Percentiles rank a stretch among this genome's conserved stretches.
These are phyloP conservation scores for Rhamphomyia laevipes DNA, from an alignment of 2,888 invertebrate genomes.

Conservation along the genomic window DNA sequence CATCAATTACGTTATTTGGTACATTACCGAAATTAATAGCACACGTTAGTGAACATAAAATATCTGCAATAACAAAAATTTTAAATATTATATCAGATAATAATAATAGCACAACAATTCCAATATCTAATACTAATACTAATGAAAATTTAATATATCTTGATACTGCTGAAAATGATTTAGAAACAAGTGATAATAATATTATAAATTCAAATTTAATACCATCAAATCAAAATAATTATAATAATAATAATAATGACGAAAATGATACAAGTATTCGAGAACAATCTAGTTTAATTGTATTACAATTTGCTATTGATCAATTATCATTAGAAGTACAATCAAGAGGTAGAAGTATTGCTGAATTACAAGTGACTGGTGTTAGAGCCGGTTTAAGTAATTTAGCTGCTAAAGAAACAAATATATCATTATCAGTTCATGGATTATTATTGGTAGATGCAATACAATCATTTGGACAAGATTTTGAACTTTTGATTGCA, in stretches of 20 bases:
- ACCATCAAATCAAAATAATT: too few species aligned
- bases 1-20: slow-evolving; percentile 70
- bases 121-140: neutral
- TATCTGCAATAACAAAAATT: slow-evolving; percentile 51
- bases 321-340: slow-evolving; percentile 80
- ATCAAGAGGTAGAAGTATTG: slow-evolving; percentile 77
- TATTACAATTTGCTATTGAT: slow-evolving; percentile 79
- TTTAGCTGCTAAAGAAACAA: slow-evolving; percentile 56
- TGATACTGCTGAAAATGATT: slow-evolving; percentile 9
- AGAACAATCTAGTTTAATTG: slow-evolving; percentile 47
- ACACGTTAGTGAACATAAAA: slow-evolving; percentile 86
- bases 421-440: slow-evolving; percentile 77
- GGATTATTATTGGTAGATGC: slow-evolving; percentile 89
- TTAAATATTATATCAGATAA: slow-evolving; percentile 35
- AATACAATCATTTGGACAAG: slow-evolving; percentile 86
- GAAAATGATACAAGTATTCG: slow-evolving; percentile 5
- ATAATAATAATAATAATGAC: slow-evolving; percentile 10
- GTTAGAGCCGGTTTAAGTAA: slow-evolving; percentile 67
- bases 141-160: neutral
- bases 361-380: slow-evolving; percentile 85
- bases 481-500: slow-evolving; percentile 88
- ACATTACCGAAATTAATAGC: slow-evolving; percentile 77
- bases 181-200: slow-evolving; percentile 8
- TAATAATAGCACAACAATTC: slow-evolving; percentile 6
- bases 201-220: slow-evolving; percentile 21